Evolutionary conservation across 2,888 invertebrate species (phyloP).

Genomic region (Drosophila austrosaltans): DNA sequence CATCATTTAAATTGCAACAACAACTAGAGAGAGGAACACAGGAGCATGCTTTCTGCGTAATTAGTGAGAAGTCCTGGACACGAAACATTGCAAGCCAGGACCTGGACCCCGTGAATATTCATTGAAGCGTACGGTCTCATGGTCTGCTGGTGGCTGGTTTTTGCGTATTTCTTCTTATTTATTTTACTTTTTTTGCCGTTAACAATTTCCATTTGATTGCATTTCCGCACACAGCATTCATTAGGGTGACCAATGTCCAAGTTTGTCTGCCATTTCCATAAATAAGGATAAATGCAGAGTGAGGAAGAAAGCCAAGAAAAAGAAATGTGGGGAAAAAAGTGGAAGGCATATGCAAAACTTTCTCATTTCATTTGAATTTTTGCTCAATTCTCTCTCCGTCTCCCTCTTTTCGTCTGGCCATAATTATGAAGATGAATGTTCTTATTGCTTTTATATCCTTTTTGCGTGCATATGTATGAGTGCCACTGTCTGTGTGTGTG

Average conservation of each 20-base stretch:
- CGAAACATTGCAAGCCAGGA: constrained; percentile 23
- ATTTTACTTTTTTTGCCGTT: constrained; percentile 58
- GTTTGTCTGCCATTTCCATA: constrained; percentile 75
- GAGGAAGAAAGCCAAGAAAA: not conserved
- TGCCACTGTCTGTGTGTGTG: constrained; percentile 14
- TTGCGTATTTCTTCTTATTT: constrained; percentile 31
- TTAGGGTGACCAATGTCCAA: constrained; percentile 65
- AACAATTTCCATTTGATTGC: constrained; percentile 77
- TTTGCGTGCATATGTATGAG: constrained; percentile 39
- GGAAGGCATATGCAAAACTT: constrained; percentile 71
- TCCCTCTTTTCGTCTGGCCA: constrained; percentile 37
- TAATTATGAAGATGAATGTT: constrained; percentile 78
- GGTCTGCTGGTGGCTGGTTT: not conserved
- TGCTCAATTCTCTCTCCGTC: constrained; percentile 12
- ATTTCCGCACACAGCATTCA: constrained; percentile 59
- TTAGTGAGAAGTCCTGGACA: constrained; percentile 57
- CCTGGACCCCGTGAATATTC: constrained; percentile 24
- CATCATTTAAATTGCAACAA: constrained; percentile 64
- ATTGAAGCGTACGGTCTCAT: constrained; percentile 52
- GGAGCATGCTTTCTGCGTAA: constrained; percentile 69
- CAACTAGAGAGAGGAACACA: constrained; percentile 21
- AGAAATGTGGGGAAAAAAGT: not conserved
- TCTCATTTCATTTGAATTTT: constrained; percentile 65
- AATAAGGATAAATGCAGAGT: constrained; percentile 16
- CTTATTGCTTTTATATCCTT: constrained; percentile 74